Conservation (phyloP, 1,140 invertebrate genomes). For the Hylyphantes graminicola region DNA sequence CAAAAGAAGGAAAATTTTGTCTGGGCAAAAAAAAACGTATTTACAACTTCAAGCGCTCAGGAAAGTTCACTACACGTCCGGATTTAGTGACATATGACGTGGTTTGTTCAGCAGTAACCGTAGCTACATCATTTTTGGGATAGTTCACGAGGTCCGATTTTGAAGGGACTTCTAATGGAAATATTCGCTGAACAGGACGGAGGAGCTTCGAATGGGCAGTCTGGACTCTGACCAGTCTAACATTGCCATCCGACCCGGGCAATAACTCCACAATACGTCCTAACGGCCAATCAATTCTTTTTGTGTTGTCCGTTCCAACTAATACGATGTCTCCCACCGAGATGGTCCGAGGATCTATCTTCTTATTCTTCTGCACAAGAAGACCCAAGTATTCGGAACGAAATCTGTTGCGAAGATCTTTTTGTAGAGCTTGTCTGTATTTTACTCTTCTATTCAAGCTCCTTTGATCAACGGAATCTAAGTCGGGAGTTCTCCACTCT, state of each 20-base stretch:
- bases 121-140: too few species aligned
- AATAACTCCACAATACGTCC: too few species aligned
- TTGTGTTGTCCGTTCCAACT: conserved; percentile 6
- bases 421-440: not conserved
- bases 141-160: too few species aligned
- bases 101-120: too few species aligned
- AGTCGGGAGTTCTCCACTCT: not conserved
- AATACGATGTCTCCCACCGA: conserved; percentile 13
- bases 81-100: too few species aligned
- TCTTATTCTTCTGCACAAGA: conserved; percentile 14
- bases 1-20: too few species aligned
- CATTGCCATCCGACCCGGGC: too few species aligned
- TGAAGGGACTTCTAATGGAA: conserved; percentile 13
- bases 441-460: not conserved
- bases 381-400: conserved; percentile 3
- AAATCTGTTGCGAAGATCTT: conserved; percentile 9
- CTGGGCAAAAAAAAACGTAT: too few species aligned
- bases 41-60: too few species aligned
- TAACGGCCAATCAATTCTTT: not conserved
- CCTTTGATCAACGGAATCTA: conserved; percentile 9
- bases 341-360: not conserved
- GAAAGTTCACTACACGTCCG: too few species aligned
- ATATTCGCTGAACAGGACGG: conserved; percentile 3
- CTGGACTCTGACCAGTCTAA: conserved; percentile 9
- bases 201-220: not conserved